These are phyloP conservation scores for Isoperla grammatica DNA, from an alignment of 2,888 invertebrate genomes.

Conservation along the genomic window DNA sequence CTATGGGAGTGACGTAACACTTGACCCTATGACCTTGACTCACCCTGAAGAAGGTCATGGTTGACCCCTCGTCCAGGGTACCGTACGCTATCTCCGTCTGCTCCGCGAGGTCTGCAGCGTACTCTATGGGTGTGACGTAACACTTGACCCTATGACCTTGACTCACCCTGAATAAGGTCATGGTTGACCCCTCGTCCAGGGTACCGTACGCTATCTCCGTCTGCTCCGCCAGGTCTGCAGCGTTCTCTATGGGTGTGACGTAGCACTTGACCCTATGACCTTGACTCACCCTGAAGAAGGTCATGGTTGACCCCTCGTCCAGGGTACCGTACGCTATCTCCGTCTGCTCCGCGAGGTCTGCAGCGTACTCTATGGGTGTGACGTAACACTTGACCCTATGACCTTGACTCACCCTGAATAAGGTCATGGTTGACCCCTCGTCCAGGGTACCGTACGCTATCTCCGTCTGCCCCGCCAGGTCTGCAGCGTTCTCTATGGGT, in stretches of 20 bases:
- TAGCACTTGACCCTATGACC: conserved; percentile 97
- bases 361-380: conserved; percentile 91
- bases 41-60: conserved; percentile 96
- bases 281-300: conserved; percentile 88
- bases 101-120: conserved; percentile 89
- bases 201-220: conserved; percentile 92
- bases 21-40: too few relatives aligned
- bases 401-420: conserved; percentile 86
- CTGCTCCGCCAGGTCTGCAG: conserved; percentile 92
- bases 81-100: conserved; percentile 94
- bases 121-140: conserved; percentile 93
- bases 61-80: conserved; percentile 87
- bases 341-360: conserved; percentile 90
- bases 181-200: conserved; percentile 88
- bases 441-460: conserved; percentile 92
- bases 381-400: conserved; percentile 96
- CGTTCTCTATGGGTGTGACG: conserved; percentile 91
- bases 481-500: conserved; percentile 93
- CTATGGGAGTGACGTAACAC: conserved; percentile 90
- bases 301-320: conserved; percentile 93
- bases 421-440: conserved; percentile 95
- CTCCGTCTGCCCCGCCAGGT: conserved; percentile 87
- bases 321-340: conserved; percentile 92
- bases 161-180: conserved; percentile 92
- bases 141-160: too few relatives aligned